Evolutionary conservation across 2,888 invertebrate genomes (phyloP).

Genomic region (Colletes collaris): DNA sequence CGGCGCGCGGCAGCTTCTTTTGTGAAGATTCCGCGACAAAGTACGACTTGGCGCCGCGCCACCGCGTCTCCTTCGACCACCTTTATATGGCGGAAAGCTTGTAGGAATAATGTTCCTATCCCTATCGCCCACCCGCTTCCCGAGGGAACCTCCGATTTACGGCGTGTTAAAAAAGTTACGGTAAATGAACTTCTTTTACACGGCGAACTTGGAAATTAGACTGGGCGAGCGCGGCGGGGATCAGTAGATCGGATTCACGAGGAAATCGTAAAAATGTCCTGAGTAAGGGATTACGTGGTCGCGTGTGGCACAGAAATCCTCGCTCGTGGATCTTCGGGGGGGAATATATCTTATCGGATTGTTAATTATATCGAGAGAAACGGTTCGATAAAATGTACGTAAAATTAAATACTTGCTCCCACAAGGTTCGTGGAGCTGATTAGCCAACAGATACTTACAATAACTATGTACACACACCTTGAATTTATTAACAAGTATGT

Average conservation of each 20-base stretch:
- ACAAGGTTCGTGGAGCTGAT: too few species aligned
- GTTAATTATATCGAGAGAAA: too few species aligned
- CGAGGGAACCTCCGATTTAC: slow-evolving; percentile 52
- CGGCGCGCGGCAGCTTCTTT: slow-evolving; percentile 38
- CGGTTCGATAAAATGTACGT: too few species aligned
- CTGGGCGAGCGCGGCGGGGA: slow-evolving; percentile 5
- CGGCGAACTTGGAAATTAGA: slow-evolving; percentile 48
- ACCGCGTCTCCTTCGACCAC: slow-evolving; percentile 57
- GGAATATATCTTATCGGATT: too few species aligned
- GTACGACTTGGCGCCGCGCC: slow-evolving; percentile 62
- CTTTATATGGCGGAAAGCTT: slow-evolving; percentile 62
- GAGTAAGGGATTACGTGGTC: slow-evolving; percentile 9
- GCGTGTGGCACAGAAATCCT: neutral
- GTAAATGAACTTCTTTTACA: slow-evolving; percentile 50
- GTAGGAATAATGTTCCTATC: slow-evolving; percentile 62
- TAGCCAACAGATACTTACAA: too few species aligned
- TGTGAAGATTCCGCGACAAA: slow-evolving; percentile 51
- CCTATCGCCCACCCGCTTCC: neutral
- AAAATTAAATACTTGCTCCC: too few species aligned
- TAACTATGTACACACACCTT: too few species aligned
- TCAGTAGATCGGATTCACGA: slow-evolving; percentile 21
- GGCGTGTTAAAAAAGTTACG: slow-evolving; percentile 61
- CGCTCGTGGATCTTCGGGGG: neutral
- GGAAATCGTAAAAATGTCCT: slow-evolving; percentile 17
- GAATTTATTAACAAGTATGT: too few species aligned